Evolutionary conservation across 2,113 vertebrate species (phyloP).

Genomic region (Monopterus albus): DNA sequence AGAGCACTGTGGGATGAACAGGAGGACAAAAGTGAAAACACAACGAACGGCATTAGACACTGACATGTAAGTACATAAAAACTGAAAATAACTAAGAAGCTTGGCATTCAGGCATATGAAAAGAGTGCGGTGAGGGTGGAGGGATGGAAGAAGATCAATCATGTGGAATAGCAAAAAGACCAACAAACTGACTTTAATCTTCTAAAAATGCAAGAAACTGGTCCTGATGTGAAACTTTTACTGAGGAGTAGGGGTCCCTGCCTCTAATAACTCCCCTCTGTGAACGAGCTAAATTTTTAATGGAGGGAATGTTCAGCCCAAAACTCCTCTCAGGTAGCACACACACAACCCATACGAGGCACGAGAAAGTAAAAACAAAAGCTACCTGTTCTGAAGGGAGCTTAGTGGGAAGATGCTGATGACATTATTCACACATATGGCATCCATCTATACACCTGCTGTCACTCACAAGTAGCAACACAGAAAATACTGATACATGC

Average conservation of each 20-base stretch:
- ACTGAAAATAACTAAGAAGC: constrained; percentile 9
- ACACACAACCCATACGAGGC: not conserved
- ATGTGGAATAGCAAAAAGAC: constrained; percentile 71
- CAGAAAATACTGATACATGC: not conserved
- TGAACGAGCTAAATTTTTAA: constrained; percentile 76
- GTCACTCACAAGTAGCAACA: not conserved
- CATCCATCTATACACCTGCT: not conserved
- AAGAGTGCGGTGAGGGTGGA: constrained; percentile 22
- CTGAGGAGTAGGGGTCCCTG: constrained; percentile 57
- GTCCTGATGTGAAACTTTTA: constrained; percentile 72
- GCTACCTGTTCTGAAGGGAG: not conserved
- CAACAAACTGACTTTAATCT: constrained; percentile 80
- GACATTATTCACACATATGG: not conserved
- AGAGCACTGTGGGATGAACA: constrained; percentile 14
- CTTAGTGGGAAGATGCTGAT: not conserved
- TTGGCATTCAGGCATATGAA: constrained; percentile 59
- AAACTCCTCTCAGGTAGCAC: constrained; percentile 16
- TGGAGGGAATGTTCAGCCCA: constrained; percentile 73
- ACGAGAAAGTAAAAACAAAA: constrained; percentile 12
- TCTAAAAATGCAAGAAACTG: constrained; percentile 77
- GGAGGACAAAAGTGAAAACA: constrained; percentile 30
- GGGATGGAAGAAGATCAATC: constrained; percentile 68
- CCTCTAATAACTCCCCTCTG: constrained; percentile 76
- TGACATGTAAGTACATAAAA: constrained; percentile 37
- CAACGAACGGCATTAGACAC: constrained; percentile 11